Conservation (phyloP, 2,888 invertebrate species). For the Diabrotica balteata region DNA sequence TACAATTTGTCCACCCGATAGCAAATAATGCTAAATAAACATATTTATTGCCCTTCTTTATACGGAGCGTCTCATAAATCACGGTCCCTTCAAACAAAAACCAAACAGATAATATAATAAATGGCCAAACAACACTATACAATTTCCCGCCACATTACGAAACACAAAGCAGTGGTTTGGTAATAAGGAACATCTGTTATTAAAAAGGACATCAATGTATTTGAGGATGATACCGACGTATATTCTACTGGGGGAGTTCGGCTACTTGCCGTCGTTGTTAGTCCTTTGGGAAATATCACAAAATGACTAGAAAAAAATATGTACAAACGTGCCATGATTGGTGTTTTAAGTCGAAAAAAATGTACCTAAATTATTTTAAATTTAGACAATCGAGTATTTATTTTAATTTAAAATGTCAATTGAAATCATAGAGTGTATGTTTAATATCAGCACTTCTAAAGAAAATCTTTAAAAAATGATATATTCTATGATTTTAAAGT, state of each 20-base stretch:
- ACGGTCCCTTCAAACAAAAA: constrained; percentile 52
- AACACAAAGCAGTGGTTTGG: constrained; percentile 52
- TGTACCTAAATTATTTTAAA: too few relatives aligned
- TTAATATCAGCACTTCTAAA: too few relatives aligned
- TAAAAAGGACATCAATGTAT: constrained; percentile 55
- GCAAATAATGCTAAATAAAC: constrained; percentile 43
- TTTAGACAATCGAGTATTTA: too few relatives aligned
- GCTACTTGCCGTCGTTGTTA: background rate
- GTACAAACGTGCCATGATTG: too few relatives aligned
- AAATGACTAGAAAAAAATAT: too few relatives aligned
- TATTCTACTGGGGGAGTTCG: constrained; percentile 3
- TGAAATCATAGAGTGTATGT: too few relatives aligned
- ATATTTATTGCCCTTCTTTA: constrained; percentile 46
- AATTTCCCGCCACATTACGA: constrained; percentile 61
- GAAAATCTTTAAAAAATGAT: too few relatives aligned
- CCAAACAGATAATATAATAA: constrained; percentile 58
- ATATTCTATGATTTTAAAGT: too few relatives aligned
- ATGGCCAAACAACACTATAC: constrained; percentile 58
- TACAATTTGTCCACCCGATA: constrained; percentile 40
- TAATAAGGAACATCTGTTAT: constrained; percentile 60
- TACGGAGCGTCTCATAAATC: constrained; percentile 47
- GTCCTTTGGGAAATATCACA: constrained; percentile 8
- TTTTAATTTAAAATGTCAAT: too few relatives aligned
- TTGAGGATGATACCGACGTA: constrained; percentile 36
- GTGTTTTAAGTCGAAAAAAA: too few relatives aligned